Evolutionary conservation across 2,113 vertebrate genomes (phyloP).

Genomic region (Himantopus leucocephalus): DNA sequence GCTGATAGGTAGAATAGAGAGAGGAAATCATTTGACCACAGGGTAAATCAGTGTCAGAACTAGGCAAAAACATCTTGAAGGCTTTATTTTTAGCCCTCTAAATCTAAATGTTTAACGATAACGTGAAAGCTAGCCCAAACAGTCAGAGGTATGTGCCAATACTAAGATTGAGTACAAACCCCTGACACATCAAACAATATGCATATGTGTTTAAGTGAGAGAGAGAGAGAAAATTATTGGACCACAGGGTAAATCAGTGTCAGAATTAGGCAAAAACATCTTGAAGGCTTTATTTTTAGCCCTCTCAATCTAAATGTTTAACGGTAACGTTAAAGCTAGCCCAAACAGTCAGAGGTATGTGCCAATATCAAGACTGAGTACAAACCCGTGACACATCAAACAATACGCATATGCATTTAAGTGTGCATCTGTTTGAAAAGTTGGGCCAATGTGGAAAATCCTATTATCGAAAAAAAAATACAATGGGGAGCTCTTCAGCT

Average conservation of each 20-base stretch:
- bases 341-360: not conserved
- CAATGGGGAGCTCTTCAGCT: not conserved
- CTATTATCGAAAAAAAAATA: not conserved
- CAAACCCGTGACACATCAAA: not conserved
- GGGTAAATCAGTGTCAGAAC: not conserved
- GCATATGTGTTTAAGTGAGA: not conserved
- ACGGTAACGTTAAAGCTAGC: not conserved
- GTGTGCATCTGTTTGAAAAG: not conserved
- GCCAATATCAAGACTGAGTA: not conserved
- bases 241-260: not conserved
- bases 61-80: not conserved
- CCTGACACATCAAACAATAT: not conserved
- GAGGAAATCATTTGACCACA: not conserved
- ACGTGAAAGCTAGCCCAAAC: not conserved
- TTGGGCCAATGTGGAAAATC: slow-evolving; percentile 18
- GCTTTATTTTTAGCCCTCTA: not conserved
- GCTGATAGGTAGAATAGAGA: not conserved
- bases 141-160: not conserved
- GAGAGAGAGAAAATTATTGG: not conserved
- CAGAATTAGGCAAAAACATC: not conserved
- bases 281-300: not conserved
- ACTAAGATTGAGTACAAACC: not conserved
- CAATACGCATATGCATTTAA: not conserved
- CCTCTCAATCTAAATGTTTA: not conserved
- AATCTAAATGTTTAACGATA: not conserved